These are phyloP conservation scores for Nephrocerus scutellatus DNA, from an alignment of 2,888 invertebrate species.

Conservation along the genomic window DNA sequence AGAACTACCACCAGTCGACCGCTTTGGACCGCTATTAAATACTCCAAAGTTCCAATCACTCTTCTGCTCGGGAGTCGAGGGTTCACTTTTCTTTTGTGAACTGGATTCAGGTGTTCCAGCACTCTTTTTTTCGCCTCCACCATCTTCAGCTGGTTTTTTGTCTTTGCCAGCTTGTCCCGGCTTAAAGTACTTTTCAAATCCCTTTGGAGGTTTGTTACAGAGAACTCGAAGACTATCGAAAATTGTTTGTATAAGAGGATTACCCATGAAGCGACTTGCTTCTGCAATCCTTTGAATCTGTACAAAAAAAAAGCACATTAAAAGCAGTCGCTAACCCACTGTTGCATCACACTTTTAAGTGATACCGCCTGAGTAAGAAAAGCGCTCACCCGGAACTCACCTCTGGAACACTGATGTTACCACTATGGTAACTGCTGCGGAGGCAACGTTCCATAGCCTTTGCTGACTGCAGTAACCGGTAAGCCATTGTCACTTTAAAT, in stretches of 20 bases:
- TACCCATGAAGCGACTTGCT: constrained; percentile 22
- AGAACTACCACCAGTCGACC: constrained; percentile 46
- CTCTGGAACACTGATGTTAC: too few species aligned
- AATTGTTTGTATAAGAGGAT: constrained; percentile 34
- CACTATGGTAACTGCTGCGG: constrained; percentile 38
- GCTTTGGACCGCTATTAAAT: constrained; percentile 48
- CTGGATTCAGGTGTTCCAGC: constrained; percentile 19
- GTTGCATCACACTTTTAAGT: too few species aligned
- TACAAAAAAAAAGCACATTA: constrained; percentile 2
- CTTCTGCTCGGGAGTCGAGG: constrained; percentile 30
- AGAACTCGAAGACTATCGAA: constrained; percentile 47
- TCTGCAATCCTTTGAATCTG: constrained; percentile 13
- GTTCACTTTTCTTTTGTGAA: constrained; percentile 14
- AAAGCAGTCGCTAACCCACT: constrained; percentile 8
- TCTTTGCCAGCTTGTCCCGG: constrained; percentile 49
- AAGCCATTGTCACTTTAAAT: constrained; percentile 51
- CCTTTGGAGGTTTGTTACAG: constrained; percentile 80
- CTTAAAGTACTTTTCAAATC: constrained; percentile 88
- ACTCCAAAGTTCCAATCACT: constrained; percentile 58
- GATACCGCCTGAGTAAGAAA: too few species aligned
- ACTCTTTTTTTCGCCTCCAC: constrained; percentile 31
- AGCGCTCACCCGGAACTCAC: constrained; percentile 12
- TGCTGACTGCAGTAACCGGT: constrained; percentile 55
- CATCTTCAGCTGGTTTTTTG: constrained; percentile 48
- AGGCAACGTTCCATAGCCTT: constrained; percentile 52